These are phyloP conservation scores for Trypoxylon attenuatum DNA, from an alignment of 2,888 invertebrate genomes.

Conservation along the genomic window DNA sequence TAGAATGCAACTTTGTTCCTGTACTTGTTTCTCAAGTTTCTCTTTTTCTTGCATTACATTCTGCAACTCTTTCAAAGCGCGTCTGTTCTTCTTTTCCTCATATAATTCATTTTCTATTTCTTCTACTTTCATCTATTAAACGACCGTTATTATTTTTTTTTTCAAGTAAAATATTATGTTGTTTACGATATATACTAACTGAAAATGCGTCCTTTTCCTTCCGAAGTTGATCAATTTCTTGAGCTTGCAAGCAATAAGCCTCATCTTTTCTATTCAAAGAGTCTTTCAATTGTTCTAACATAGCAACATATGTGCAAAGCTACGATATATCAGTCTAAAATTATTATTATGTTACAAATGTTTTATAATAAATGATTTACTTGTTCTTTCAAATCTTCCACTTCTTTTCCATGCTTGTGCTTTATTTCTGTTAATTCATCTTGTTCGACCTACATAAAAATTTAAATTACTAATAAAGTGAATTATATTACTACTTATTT, in stretches of 20 bases:
- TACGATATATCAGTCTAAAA: constrained; percentile 19
- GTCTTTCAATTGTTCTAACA: constrained; percentile 50
- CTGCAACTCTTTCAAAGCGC: constrained; percentile 44
- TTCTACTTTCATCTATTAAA: constrained; percentile 41
- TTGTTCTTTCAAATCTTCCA: constrained; percentile 46
- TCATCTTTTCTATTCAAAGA: constrained; percentile 50
- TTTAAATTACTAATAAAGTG: constrained; percentile 11
- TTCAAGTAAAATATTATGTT: background rate
- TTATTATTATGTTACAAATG: background rate
- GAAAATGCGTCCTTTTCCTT: constrained; percentile 54
- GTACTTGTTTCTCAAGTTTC: constrained; percentile 49
- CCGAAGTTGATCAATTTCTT: constrained; percentile 55
- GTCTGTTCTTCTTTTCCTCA: constrained; percentile 37
- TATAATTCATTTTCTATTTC: constrained; percentile 41
- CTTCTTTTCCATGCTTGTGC: constrained; percentile 42
- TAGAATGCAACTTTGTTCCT: constrained; percentile 50
- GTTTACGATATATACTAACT: constrained; percentile 34
- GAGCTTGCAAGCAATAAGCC: constrained; percentile 39
- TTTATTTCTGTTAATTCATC: constrained; percentile 43
- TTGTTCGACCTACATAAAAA: constrained; percentile 43
- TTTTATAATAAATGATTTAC: constrained; percentile 40
- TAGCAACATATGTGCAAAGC: constrained; percentile 45
- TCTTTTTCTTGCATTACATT: constrained; percentile 47
- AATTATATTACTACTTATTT: background rate
- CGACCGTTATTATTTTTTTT: background rate